These are phyloP conservation scores for Setophaga coronata DNA, from an alignment of 2,113 vertebrate genomes.

Conservation along the genomic window DNA sequence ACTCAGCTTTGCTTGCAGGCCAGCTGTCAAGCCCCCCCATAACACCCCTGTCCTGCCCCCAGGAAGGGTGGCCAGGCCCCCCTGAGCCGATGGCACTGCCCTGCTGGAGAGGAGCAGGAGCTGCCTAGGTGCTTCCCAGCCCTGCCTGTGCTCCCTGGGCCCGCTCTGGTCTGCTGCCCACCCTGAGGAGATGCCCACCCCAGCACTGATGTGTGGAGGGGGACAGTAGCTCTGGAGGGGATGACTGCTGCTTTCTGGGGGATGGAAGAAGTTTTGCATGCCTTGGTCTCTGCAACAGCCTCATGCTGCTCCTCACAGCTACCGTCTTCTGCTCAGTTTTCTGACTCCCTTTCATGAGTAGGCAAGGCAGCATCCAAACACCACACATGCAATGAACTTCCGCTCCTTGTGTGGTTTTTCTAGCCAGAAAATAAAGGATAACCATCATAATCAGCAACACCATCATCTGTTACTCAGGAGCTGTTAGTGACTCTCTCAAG, in stretches of 20 bases:
- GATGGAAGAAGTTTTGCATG: rapidly evolving
- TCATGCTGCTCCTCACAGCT: rapidly evolving
- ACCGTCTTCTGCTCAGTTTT: neutral
- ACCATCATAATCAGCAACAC: neutral
- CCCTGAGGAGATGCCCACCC: neutral
- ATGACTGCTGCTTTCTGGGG: neutral
- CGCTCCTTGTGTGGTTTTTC: neutral
- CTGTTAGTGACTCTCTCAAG: neutral
- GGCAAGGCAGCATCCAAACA: rapidly evolving
- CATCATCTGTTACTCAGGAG: neutral
- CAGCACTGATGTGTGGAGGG: neutral
- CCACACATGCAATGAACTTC: rapidly evolving
- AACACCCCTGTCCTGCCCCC: rapidly evolving
- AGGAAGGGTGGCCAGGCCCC: rapidly evolving
- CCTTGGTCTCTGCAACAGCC: neutral
- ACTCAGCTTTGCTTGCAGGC: too few species aligned
- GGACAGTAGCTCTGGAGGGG: neutral
- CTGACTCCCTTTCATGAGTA: rapidly evolving
- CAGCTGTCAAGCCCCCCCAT: too few species aligned
- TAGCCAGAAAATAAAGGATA: neutral
- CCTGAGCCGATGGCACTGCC: neutral
- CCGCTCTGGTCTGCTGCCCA: rapidly evolving
- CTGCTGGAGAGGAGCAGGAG: rapidly evolving
- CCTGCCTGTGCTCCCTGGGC: neutral
- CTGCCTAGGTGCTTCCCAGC: neutral